phyloP scores from a whole-genome alignment of 2,797 vertebrate genomes.

The Parauchenoglanis ngamensis region DNA sequence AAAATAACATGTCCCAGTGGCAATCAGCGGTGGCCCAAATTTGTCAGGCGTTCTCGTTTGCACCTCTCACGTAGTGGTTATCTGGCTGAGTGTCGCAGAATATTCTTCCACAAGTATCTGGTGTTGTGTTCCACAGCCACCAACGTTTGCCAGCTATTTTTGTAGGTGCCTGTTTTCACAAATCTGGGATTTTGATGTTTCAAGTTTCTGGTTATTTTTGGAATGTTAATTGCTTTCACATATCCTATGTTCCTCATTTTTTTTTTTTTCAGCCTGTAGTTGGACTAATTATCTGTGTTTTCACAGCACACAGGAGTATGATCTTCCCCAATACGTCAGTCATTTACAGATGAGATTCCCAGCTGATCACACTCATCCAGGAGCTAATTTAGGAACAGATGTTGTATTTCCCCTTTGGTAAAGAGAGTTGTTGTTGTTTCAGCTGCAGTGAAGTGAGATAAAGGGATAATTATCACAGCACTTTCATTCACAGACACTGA shows the following conservation, averaged over 20 bases:
- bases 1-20: conserved; percentile 47
- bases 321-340: conserved; percentile 46
- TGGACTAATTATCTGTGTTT: conserved; percentile 42
- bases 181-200: conserved; percentile 23
- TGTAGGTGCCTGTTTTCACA: conserved; percentile 50
- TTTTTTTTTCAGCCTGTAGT: conserved; percentile 8
- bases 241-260: conserved; percentile 4
- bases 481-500: neutral
- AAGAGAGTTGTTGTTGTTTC: conserved; percentile 4
- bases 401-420: conserved; percentile 39
- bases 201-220: conserved; percentile 28
- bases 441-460: neutral
- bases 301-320: conserved; percentile 37
- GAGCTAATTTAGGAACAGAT: conserved; percentile 42
- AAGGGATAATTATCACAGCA: neutral
- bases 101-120: conserved; percentile 39
- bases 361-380: conserved; percentile 44
- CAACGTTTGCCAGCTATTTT: conserved; percentile 51
- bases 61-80: conserved; percentile 37
- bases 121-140: conserved; percentile 34
- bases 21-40: conserved; percentile 46
- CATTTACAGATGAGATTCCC: conserved; percentile 40
- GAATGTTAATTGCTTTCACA: conserved; percentile 44
- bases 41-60: conserved; percentile 45
- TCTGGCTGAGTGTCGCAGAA: conserved; percentile 45